A percentile compares a stretch with the other conserved stretches of the same genome.
These are phyloP conservation scores for Sycon ciliatum DNA, from an alignment of 37 sponge, comb jelly and placozoan genomes.

Conservation along the genomic window DNA sequence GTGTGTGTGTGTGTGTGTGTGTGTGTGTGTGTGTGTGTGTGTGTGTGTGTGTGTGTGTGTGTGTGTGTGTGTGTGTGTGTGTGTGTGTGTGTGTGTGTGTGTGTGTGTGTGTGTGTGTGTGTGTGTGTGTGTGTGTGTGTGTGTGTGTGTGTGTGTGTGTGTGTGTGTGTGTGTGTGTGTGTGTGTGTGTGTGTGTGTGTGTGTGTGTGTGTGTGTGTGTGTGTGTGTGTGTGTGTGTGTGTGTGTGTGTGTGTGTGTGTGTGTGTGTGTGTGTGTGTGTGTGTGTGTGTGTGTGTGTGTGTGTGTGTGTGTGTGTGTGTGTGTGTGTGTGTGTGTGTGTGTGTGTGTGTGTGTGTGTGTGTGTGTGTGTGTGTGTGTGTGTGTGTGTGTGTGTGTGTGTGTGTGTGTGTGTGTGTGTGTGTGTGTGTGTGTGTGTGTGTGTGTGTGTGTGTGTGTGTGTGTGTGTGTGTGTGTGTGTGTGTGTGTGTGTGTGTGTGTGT, in stretches of 20 bases:
- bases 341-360: conserved; percentile 5
- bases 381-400: not conserved
- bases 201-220: conserved; percentile 13
- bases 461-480: conserved; percentile 5
- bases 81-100: conserved; percentile 16
- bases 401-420: conserved; percentile 5
- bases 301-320: not conserved
- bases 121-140: conserved; percentile 26
- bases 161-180: conserved; percentile 31
- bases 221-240: not conserved
- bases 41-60: conserved; percentile 28
- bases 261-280: conserved; percentile 5
- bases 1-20: conserved; percentile 25
- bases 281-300: not conserved
- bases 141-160: conserved; percentile 28
- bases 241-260: conserved; percentile 5
- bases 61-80: conserved; percentile 24
- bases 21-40: conserved; percentile 32
- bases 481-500: not conserved
- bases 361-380: not conserved
- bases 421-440: not conserved
- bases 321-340: conserved; percentile 5
- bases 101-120: conserved; percentile 20
- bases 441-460: not conserved
- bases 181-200: conserved; percentile 29